phyloP scores from a whole-genome alignment of 2,797 vertebrate genomes.

The Scolopax rusticola region DNA sequence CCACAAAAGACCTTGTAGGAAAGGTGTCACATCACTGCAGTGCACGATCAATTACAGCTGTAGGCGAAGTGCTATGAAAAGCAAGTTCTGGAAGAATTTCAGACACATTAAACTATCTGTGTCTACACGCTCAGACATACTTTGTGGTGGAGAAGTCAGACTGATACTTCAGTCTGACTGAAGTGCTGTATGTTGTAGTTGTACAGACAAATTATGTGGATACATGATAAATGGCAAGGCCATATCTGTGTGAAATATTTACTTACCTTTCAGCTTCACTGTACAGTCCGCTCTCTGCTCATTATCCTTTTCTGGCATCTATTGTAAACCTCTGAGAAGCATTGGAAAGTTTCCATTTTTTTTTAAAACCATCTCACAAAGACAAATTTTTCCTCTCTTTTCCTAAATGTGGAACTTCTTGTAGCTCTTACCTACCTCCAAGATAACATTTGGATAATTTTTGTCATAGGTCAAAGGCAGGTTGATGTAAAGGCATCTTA shows the following conservation, averaged over 20 bases:
- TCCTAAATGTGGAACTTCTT: not conserved
- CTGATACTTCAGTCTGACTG: not conserved
- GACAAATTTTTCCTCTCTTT: not conserved
- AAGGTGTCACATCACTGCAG: constrained; percentile 36
- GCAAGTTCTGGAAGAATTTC: constrained; percentile 41
- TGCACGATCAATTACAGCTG: constrained; percentile 44
- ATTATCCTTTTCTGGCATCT: not conserved
- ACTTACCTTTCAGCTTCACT: not conserved
- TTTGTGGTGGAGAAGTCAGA: not conserved
- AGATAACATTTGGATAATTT: not conserved
- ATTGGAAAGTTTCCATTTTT: not conserved
- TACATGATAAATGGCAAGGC: not conserved
- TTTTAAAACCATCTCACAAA: not conserved
- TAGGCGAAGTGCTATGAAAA: constrained; percentile 31
- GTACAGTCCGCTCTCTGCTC: fast-evolving
- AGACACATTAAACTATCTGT: not conserved
- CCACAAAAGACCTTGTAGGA: constrained; percentile 66
- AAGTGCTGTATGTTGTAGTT: not conserved
- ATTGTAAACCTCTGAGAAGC: not conserved
- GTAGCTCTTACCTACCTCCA: not conserved
- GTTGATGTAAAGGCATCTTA: not conserved
- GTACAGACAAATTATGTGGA: not conserved
- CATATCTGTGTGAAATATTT: not conserved
- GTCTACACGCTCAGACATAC: not conserved
- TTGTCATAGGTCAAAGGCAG: not conserved